Conservation (phyloP, 2,797 vertebrate species). For the Cyclopterus lumpus region DNA sequence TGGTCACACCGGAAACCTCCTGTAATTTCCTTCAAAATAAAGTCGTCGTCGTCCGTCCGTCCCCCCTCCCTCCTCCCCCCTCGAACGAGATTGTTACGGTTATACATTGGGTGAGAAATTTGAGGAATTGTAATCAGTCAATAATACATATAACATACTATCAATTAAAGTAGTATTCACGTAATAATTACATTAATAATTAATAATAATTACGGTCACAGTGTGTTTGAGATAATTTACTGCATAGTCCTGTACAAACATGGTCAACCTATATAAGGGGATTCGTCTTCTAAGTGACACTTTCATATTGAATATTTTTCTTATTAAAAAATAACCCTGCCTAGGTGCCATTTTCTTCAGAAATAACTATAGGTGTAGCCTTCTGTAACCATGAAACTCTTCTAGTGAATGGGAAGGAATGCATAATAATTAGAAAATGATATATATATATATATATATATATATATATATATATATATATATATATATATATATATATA, state of each 20-base stretch:
- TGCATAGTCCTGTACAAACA: neutral
- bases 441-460: no score
- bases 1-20: fast-evolving
- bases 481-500: no score
- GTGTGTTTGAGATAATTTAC: neutral
- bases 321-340: neutral
- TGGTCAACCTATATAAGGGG: neutral
- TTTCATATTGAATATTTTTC: neutral
- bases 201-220: no score
- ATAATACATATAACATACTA: no score
- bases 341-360: no score
- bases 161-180: neutral
- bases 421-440: no score
- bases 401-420: no score
- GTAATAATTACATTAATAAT: neutral
- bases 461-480: no score
- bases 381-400: no score
- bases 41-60: no score
- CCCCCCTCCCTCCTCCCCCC: no score
- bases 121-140: neutral
- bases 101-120: no score
- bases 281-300: neutral
- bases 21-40: conserved; percentile 43
- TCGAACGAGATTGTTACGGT: fast-evolving
- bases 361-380: neutral